phyloP scores from a whole-genome alignment of 2,113 vertebrate species.

The Laterallus jamaicensis region DNA sequence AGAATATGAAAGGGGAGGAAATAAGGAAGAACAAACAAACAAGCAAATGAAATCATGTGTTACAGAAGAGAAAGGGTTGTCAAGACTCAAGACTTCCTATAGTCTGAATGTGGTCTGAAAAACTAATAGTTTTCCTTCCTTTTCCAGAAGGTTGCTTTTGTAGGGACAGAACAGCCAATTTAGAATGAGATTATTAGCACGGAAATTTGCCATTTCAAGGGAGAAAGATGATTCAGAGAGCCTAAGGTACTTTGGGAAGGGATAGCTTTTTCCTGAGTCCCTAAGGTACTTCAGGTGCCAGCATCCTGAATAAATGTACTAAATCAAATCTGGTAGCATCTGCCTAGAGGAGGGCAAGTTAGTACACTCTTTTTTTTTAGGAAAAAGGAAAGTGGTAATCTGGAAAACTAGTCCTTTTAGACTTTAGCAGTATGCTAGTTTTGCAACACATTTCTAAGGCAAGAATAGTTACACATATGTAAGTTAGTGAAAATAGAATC shows the following conservation, averaged over 20 bases:
- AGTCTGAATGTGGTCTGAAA: neutral
- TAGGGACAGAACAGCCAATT: neutral
- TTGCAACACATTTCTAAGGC: neutral
- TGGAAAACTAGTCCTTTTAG: neutral
- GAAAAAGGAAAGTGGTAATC: neutral
- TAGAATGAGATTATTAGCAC: neutral
- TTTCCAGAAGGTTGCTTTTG: neutral
- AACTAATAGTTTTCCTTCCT: neutral
- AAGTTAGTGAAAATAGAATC: neutral
- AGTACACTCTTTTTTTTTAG: neutral
- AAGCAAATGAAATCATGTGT: accelerated
- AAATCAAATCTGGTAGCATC: neutral
- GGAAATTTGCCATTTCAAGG: neutral
- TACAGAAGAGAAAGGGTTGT: accelerated
- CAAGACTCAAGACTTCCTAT: neutral
- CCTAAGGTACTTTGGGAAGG: neutral
- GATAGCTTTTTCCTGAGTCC: neutral
- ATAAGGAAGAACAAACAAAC: neutral
- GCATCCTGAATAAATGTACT: neutral
- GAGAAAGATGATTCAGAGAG: neutral
- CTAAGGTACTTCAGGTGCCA: neutral
- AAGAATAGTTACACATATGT: neutral
- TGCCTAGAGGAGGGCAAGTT: neutral
- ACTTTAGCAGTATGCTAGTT: neutral
- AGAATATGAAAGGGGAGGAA: neutral